Base-by-base conservation (phyloP, 2,888 invertebrate species). In the Erebia palarica region DNA sequence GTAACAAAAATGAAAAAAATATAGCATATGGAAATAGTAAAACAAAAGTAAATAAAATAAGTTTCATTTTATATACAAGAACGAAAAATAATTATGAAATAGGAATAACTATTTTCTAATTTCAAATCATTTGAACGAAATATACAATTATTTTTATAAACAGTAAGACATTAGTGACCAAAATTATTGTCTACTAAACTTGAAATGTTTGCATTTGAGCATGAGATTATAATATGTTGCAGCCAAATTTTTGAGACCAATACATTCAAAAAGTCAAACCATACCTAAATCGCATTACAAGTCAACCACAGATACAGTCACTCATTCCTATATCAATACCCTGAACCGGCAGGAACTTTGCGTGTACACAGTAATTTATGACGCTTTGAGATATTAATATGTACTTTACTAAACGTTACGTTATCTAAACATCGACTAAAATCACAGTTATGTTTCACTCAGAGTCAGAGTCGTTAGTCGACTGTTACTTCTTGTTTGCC, bases 401-500 rank as follows among this genome's bases (percentile, higher is more conserved):
- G 60, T 73, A 66, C 69, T 79, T 79, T 78, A 82, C 69, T 71
- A 84, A 79, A 77, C 77, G 80, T 84, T 82, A 65, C 53, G 14
- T 66, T 66, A 47, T 79, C 79, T 83, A 75, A 82, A 81, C 84
- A 80, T 81, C 80, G 79, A 81, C 79, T 84, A 84, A 68, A 66
- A 67, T 63, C 66, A 66, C 58, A 47, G 66, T 66, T 63, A 27
- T 21, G 49, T 49, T 83, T 79, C 16, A 49, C 18, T 44, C 18
- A 14, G 42, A 55, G 77, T 77, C 81, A 11, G 67, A 42, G 16
- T 36, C 3, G 3, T 87, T 81, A 92, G 66, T 92, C 89, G 77
- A 90, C 88, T 72, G 79, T 70, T 63, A 91, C 76, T 81, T 87
- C 87, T 18, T 77, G 73, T 72, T 78, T 84, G 18, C 84, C 84